Evolutionary conservation across 1,140 invertebrate genomes (phyloP).

Genomic region (Panulirus ornatus): DNA sequence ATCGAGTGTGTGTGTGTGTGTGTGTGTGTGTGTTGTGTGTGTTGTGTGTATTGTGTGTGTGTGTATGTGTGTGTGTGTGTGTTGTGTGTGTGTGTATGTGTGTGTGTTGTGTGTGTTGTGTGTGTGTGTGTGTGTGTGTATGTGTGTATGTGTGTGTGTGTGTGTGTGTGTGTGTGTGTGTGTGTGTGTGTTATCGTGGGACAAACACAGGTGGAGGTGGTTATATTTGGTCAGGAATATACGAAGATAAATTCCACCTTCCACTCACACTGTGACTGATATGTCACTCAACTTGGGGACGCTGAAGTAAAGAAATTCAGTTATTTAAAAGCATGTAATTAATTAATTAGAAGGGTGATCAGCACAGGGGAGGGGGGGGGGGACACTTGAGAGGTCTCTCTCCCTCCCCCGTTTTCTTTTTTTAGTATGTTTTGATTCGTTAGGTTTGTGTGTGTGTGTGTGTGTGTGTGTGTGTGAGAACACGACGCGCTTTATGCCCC

Average conservation of each 20-base stretch:
- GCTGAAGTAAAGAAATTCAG: no score
- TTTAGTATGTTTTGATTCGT: not conserved
- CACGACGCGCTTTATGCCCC: not conserved
- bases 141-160: constrained; percentile 10
- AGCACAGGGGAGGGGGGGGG: not conserved
- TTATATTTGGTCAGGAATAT: not conserved
- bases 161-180: constrained; percentile 23
- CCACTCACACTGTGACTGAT: no score
- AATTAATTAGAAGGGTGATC: not conserved
- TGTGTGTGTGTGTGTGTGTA: constrained; percentile 18
- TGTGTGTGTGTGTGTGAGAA: no score
- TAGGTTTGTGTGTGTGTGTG: no score
- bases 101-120: constrained; percentile 19
- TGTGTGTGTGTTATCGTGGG: not conserved
- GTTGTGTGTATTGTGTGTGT: no score
- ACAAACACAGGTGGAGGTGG: not conserved
- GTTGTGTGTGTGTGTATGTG: not conserved
- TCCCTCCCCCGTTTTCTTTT: not conserved
- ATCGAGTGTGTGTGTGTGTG: not conserved
- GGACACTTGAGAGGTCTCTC: not conserved
- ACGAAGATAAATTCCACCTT: no score
- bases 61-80: no score
- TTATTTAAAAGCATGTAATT: no score
- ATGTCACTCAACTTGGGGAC: no score
- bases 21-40: no score